Percentiles rank a stretch among this genome's conserved stretches.
These are phyloP conservation scores for Papilio aristodemus DNA, from an alignment of 1,140 invertebrate species.

Conservation along the genomic window DNA sequence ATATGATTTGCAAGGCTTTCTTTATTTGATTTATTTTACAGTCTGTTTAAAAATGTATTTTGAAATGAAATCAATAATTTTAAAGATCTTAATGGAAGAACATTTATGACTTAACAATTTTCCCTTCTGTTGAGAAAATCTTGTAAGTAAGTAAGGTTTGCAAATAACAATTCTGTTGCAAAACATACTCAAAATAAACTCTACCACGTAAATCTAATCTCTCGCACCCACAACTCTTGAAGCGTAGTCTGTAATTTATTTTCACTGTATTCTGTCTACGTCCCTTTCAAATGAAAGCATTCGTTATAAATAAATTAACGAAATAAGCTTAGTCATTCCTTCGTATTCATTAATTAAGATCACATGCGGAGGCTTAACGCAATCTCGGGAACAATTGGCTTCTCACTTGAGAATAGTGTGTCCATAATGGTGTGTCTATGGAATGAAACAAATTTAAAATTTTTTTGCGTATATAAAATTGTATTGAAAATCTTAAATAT, in stretches of 20 bases:
- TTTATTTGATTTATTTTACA: too few species aligned
- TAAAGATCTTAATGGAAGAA: too few species aligned
- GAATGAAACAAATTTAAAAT: neutral
- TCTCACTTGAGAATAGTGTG: constrained; percentile 48
- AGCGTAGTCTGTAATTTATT: constrained; percentile 19
- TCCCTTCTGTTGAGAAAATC: too few species aligned
- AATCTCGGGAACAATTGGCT: constrained; percentile 76
- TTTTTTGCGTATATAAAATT: neutral
- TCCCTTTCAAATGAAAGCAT: constrained; percentile 38
- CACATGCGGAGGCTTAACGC: constrained; percentile 72
- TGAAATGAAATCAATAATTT: too few species aligned
- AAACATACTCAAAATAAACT: neutral
- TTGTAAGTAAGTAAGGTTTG: too few species aligned
- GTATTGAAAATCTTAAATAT: too few species aligned
- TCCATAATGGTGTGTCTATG: constrained; percentile 36
- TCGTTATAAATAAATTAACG: constrained; percentile 71
- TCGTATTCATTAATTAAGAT: constrained; percentile 77
- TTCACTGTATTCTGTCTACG: constrained; percentile 2
- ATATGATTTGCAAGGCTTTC: too few species aligned
- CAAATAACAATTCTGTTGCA: too few species aligned
- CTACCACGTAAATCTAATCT: neutral
- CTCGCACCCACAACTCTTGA: neutral
- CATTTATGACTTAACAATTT: too few species aligned
- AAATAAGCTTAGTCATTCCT: constrained; percentile 76
- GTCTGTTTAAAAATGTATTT: too few species aligned